These are phyloP conservation scores for Chlorospingus semifuscus DNA, from an alignment of 2,797 vertebrate genomes.

Conservation along the genomic window DNA sequence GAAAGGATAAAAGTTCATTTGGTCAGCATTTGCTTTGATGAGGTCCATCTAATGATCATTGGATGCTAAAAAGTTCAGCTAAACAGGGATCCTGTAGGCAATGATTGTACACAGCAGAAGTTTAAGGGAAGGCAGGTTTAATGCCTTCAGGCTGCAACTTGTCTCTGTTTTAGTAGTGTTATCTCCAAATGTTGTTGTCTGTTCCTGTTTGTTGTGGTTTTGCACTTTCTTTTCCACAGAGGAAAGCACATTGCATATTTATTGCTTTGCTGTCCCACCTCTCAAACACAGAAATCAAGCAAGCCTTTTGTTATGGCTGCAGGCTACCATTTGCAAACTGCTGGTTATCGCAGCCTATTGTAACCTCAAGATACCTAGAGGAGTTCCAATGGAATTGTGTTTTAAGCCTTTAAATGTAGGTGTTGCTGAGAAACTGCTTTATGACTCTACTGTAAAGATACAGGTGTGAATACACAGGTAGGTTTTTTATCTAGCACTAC, in stretches of 20 bases:
- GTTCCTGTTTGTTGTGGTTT: neutral
- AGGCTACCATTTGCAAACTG: slow-evolving; percentile 58
- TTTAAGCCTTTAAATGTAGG: neutral
- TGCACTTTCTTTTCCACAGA: neutral
- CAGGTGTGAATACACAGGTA: neutral
- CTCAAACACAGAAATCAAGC: slow-evolving; percentile 37
- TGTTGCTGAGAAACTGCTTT: neutral
- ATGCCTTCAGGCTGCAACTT: neutral
- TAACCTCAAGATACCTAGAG: slow-evolving; percentile 31
- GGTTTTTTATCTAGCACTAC: neutral
- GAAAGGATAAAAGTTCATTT: neutral
- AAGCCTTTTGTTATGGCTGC: slow-evolving; percentile 61
- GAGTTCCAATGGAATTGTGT: neutral
- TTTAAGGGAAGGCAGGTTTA: neutral
- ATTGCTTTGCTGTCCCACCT: slow-evolving; percentile 11
- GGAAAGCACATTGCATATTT: slow-evolving; percentile 41
- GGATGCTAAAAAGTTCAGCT: neutral
- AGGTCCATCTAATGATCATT: neutral
- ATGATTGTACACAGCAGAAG: neutral
- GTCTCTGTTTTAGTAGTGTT: neutral
- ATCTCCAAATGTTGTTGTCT: slow-evolving; percentile 8
- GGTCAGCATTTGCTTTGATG: neutral
- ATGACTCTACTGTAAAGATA: neutral
- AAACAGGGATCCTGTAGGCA: neutral
- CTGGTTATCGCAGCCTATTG: neutral